These are phyloP conservation scores for Silurus meridionalis DNA, from an alignment of 2,113 vertebrate genomes.

Conservation along the genomic window DNA sequence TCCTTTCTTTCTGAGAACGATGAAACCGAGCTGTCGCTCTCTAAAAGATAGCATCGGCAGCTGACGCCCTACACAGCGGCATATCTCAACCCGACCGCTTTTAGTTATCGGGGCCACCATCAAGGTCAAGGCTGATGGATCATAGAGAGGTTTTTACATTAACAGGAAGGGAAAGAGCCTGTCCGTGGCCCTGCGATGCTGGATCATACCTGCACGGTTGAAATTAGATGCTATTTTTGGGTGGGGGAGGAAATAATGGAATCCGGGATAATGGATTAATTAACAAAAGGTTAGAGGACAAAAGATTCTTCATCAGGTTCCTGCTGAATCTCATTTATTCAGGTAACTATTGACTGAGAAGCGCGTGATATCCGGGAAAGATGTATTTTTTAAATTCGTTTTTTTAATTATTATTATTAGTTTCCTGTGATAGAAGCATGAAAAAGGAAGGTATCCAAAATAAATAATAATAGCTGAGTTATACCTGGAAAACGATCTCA, in stretches of 20 bases:
- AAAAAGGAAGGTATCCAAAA: neutral
- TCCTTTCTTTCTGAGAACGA: slow-evolving; percentile 13
- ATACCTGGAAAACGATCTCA: neutral
- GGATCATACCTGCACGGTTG: slow-evolving; percentile 28
- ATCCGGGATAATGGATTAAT: slow-evolving; percentile 61
- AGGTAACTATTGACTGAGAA: slow-evolving; percentile 58
- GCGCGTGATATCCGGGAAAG: slow-evolving; percentile 50
- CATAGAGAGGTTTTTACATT: slow-evolving; percentile 42
- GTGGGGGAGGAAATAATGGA: slow-evolving; percentile 40
- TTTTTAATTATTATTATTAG: slow-evolving; percentile 62
- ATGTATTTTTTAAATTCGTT: slow-evolving; percentile 38
- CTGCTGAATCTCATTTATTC: slow-evolving; percentile 51
- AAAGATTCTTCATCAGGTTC: slow-evolving; percentile 55
- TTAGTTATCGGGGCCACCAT: slow-evolving; percentile 29
- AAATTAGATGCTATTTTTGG: slow-evolving; percentile 59
- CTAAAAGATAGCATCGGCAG: slow-evolving; percentile 40
- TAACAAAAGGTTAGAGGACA: slow-evolving; percentile 71
- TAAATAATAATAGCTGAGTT: neutral
- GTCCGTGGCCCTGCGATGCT: neutral
- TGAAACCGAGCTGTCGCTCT: neutral
- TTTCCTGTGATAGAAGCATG: slow-evolving; percentile 34
- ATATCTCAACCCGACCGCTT: slow-evolving; percentile 32
- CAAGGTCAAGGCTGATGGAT: slow-evolving; percentile 48
- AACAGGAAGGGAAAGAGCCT: slow-evolving; percentile 21
- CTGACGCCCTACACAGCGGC: slow-evolving; percentile 11